Base-by-base conservation (phyloP, 2,113 vertebrate species). In the Amia ocellicauda region DNA sequence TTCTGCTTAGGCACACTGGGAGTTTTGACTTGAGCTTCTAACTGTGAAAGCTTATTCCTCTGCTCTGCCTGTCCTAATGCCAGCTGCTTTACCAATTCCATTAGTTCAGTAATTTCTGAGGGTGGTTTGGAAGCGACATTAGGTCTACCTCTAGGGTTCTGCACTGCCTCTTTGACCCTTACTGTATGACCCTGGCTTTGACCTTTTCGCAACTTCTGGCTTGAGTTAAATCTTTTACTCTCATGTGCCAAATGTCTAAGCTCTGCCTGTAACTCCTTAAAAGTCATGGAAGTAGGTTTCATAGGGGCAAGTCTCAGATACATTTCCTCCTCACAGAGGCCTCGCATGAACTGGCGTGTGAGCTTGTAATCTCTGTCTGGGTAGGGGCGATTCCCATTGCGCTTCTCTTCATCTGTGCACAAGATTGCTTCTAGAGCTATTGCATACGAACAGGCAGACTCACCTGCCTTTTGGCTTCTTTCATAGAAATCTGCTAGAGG, bases 361-460 rank as follows among this genome's bases (percentile, higher is more conserved):
- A n/a, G n/a, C n/a, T n/a, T n/a, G n/a, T n/a, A n/a, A n/a, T n/a
- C n/a, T n/a, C n/a, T n/a, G n/a, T n/a, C n/a, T n/a, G n/a, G n/a
- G n/a, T n/a, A n/a, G n/a, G n/a, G n/a, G n/a, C n/a, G n/a, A n/a
- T n/a, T n/a, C n/a, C n/a, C n/a, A n/a, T n/a, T n/a, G n/a, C n/a
- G n/a, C n/a, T n/a, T n/a, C n/a, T n/a, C n/a, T n/a, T n/a, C n/a
- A n/a, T n/a, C n/a, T n/a, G n/a, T n/a, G n/a, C n/a, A n/a, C 24
- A 69, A 36, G n/a, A 36, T 67, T 16, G 64, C 59, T 42, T 71
- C 53, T 20, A 71, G 27, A 51, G 64, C 59, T 41, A 63, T 67
- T 8, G 59, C 54, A 54, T 71, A 71, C 19, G 59, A 67, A 17
- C 64, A 71, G 17, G 40, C 29, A 2, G 63, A 53, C 24, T 64